Base-by-base conservation (phyloP, 2,113 vertebrate genomes). In the Xenopus borealis region DNA sequence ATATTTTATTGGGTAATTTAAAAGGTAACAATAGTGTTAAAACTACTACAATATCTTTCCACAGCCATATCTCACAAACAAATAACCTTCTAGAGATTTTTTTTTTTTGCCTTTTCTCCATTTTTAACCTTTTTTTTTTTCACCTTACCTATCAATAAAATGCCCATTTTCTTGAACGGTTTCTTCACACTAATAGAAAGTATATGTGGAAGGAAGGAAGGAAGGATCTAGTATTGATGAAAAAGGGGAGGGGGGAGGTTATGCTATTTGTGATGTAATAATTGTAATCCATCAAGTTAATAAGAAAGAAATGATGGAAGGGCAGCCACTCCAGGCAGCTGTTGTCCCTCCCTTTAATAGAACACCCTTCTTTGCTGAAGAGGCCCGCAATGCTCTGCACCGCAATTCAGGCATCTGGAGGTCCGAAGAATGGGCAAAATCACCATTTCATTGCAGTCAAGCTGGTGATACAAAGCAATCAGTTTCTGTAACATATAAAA, bases 1-100 rank as follows among this genome's bases (percentile, higher is more conserved):
- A 90, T 90, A 90, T 92, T 99, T 98, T 98, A 97, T 98, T 97
- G 95, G 95, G 95, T 98, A 97, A 95, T 95, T 95, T 95, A 94
- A 96, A 99, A 97, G 92, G 93, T 97, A 96, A 97, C 95, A 98
- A 97, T 97, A 96, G 92, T 94, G 93, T 98, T 98, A 96, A 94
- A 98, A 98, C 88, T 90, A 97, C 96, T 96, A 98, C 94, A 95
- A 93, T 93, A 93, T 96, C 92, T 95, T 94, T 90, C 94, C 95
- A 97, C 94, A 97, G 91, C 93, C 94, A 94, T 94, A 92, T 90
- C 92, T 94, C 95, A 95, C 94, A 95, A 93, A 92, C 86, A 92
- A 87, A 92, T 92, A 95, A 94, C 89, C 93, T 93, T 90, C 91
- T 83, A 82, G 78, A 80, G 44, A 76, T 20, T 27, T 27, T 79